phyloP scores from a whole-genome alignment of 2,113 vertebrate genomes.

The Rhabdornis inornatus region DNA sequence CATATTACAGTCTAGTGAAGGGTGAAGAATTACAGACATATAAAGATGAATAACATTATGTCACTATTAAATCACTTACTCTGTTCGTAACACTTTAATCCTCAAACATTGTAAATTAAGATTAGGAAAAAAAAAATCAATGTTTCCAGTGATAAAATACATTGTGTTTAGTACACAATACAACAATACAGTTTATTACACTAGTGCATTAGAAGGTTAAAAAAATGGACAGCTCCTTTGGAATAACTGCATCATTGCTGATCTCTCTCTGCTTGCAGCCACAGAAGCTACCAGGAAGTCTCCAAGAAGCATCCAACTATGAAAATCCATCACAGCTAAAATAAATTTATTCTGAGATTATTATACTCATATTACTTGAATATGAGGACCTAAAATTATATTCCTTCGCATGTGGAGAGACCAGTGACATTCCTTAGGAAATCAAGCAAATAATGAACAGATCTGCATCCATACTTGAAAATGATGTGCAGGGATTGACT shows the following conservation, averaged over 20 bases:
- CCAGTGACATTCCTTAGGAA: not conserved
- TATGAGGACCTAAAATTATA: not conserved
- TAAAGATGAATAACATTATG: not conserved
- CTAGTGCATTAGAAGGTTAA: slow-evolving; percentile 16
- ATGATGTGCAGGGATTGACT: no score
- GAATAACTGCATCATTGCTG: not conserved
- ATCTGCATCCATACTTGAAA: not conserved
- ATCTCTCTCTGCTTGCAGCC: not conserved
- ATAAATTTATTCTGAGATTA: not conserved
- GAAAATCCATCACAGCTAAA: not conserved
- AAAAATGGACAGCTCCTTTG: not conserved
- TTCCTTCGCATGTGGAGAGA: not conserved
- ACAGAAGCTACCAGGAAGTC: not conserved
- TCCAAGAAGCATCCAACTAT: not conserved
- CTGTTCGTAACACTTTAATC: not conserved
- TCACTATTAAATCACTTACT: slow-evolving; percentile 1
- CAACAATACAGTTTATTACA: slow-evolving; percentile 4
- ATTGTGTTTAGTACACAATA: not conserved
- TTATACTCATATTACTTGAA: not conserved
- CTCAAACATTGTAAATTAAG: slow-evolving; percentile 37
- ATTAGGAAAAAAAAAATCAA: not conserved
- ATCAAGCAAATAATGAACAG: not conserved
- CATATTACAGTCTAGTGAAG: not conserved
- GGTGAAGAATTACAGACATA: not conserved
- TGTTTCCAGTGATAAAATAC: not conserved